phyloP scores from a whole-genome alignment of 2,888 invertebrate genomes.

The Tetheella fluctuosa region DNA sequence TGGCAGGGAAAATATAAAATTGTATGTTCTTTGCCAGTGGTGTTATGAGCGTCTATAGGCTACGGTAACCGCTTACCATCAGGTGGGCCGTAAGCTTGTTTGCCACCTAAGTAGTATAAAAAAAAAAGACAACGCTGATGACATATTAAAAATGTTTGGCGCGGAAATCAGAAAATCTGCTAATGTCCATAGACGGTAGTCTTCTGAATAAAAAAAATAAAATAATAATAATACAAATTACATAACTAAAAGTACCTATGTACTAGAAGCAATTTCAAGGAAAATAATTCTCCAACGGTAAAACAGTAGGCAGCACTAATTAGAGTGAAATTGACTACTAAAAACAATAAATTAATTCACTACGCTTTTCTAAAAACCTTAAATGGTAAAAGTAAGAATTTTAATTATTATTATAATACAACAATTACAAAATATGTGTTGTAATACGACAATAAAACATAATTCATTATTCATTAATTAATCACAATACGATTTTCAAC shows the following conservation, averaged over 20 bases:
- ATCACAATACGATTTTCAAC: not conserved
- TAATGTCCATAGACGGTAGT: no score
- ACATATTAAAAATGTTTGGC: no score
- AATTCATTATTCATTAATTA: not conserved
- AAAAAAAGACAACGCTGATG: no score
- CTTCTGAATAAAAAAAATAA: no score
- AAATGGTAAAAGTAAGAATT: not conserved
- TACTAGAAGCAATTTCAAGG: not conserved
- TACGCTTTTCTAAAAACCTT: constrained; percentile 3
- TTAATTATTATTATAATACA: not conserved
- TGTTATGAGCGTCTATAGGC: no score
- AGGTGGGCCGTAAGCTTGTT: no score
- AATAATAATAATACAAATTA: not conserved
- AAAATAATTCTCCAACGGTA: not conserved
- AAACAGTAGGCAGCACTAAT: not conserved
- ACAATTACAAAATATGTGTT: not conserved
- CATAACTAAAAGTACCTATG: no score
- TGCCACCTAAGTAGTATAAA: no score
- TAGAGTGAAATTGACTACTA: not conserved
- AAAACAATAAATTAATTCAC: not conserved
- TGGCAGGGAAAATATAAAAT: no score
- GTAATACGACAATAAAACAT: not conserved
- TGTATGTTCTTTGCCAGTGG: no score
- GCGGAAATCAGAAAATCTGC: no score
- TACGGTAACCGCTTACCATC: no score